These are phyloP conservation scores for Alectura lathami DNA, from an alignment of 2,113 vertebrate genomes.

Conservation along the genomic window DNA sequence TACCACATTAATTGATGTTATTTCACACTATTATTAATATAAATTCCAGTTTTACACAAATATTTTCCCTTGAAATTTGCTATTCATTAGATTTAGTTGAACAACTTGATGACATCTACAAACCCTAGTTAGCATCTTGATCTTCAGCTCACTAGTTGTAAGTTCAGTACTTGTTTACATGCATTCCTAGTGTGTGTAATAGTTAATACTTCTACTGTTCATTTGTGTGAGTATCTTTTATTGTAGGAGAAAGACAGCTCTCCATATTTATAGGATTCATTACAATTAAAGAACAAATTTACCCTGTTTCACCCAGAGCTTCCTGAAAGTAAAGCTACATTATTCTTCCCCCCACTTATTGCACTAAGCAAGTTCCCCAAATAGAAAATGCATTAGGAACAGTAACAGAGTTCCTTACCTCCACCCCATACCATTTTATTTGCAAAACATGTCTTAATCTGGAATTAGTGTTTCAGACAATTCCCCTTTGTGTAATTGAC, in stretches of 20 bases:
- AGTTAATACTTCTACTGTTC: background rate
- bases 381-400: background rate
- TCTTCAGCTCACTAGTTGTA: background rate
- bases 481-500: background rate
- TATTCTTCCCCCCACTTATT: background rate
- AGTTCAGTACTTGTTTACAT: background rate
- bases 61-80: background rate
- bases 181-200: background rate
- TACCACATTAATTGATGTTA: background rate
- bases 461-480: too few species aligned
- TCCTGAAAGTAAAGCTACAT: accelerated
- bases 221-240: background rate
- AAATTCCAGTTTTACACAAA: background rate
- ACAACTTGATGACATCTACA: background rate
- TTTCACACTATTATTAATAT: background rate
- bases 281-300: background rate
- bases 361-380: background rate
- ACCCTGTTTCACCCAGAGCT: background rate
- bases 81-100: background rate
- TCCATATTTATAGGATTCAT: background rate
- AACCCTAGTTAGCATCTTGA: background rate
- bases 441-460: background rate
- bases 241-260: background rate
- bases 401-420: background rate
- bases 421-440: background rate